These are phyloP conservation scores for Pammene aurita DNA, from an alignment of 2,888 invertebrate species.

Conservation along the genomic window DNA sequence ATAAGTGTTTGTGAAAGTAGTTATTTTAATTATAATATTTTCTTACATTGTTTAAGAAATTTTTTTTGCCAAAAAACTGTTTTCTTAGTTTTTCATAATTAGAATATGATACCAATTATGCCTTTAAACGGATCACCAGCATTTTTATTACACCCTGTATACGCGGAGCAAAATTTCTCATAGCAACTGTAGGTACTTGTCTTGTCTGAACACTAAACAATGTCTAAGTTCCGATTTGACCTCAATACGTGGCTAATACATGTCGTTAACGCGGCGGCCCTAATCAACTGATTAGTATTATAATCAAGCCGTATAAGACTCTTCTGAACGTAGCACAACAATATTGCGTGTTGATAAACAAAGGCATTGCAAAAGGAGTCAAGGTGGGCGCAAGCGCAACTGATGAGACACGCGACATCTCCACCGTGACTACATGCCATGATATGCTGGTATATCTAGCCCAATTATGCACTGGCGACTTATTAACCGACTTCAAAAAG, in stretches of 20 bases:
- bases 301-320: conserved; percentile 5
- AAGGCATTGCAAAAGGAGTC: conserved; percentile 37
- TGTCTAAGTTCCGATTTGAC: conserved; percentile 3
- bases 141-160: too few species aligned
- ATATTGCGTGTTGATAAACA: conserved; percentile 36
- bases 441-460: neutral
- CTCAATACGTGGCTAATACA: conserved; percentile 13
- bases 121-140: too few species aligned
- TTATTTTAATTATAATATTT: too few species aligned
- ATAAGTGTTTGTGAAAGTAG: too few species aligned
- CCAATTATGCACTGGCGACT: neutral
- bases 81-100: too few species aligned
- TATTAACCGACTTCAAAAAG: too few species aligned
- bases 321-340: neutral
- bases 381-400: conserved; percentile 36
- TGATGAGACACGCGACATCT: conserved; percentile 39
- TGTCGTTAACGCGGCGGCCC: conserved; percentile 3
- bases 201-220: neutral
- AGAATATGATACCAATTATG: too few species aligned
- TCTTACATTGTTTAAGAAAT: too few species aligned
- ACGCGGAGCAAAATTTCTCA: too few species aligned
- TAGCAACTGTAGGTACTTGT: neutral
- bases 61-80: too few species aligned
- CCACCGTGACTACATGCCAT: conserved; percentile 26
- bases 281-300: conserved; percentile 18